A percentile compares a stretch with the other conserved stretches of the same genome.
Evolutionary conservation across 2,797 vertebrate species (phyloP).

Genomic region (Tachyglossus aculeatus): DNA sequence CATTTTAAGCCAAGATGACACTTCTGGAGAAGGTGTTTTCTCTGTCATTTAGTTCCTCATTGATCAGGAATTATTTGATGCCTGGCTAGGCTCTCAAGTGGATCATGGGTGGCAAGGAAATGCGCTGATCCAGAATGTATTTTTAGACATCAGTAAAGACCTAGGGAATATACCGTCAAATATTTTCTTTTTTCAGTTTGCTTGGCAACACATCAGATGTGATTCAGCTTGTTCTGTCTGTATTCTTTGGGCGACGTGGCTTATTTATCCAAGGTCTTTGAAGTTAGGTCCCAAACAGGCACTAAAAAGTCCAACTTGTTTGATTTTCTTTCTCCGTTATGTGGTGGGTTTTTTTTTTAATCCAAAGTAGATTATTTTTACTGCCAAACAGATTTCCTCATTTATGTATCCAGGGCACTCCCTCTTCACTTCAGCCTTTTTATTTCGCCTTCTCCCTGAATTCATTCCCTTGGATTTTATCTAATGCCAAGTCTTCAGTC

Average conservation of each 20-base stretch:
- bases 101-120: conserved; percentile 39
- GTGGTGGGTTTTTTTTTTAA: conserved; percentile 12
- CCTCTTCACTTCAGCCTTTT: neutral
- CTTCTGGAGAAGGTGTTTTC: conserved; percentile 16
- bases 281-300: neutral
- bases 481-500: no score
- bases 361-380: no score
- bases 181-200: conserved; percentile 26
- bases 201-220: neutral
- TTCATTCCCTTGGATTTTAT: no score
- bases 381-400: neutral
- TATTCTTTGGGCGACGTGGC: conserved; percentile 6
- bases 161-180: conserved; percentile 33
- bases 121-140: conserved; percentile 57
- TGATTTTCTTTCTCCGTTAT: conserved; percentile 15
- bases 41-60: conserved; percentile 19
- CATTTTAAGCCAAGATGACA: neutral
- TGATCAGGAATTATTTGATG: conserved; percentile 46
- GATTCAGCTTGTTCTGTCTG: conserved; percentile 22
- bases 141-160: conserved; percentile 53
- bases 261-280: conserved; percentile 15
- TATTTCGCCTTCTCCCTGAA: no score
- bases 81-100: conserved; percentile 20
- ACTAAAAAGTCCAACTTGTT: conserved; percentile 12
- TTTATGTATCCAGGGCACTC: neutral